A percentile compares a stretch with the other conserved stretches of the same genome.
phyloP scores from a whole-genome alignment of 2,797 vertebrate genomes.

The Philypnodon macrostomus region DNA sequence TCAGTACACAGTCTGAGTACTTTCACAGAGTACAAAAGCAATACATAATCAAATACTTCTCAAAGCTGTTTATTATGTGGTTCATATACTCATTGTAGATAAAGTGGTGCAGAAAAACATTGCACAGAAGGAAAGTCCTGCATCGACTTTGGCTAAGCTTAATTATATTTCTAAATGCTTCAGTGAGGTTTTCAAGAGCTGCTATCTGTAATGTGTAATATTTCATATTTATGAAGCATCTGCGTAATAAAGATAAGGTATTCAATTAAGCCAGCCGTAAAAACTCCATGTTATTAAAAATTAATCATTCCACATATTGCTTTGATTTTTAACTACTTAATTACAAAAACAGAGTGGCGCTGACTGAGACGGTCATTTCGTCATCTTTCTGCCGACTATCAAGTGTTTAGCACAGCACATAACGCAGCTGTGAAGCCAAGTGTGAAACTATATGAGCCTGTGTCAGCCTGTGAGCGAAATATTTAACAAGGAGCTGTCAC shows the following conservation, averaged over 20 bases:
- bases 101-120: conserved; percentile 36
- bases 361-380: conserved; percentile 34
- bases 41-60: conserved; percentile 18
- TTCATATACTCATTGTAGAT: conserved; percentile 62
- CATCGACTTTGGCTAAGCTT: conserved; percentile 72
- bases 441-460: conserved; percentile 15
- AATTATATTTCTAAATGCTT: conserved; percentile 90
- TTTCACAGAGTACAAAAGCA: conserved; percentile 3
- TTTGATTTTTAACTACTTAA: conserved; percentile 79
- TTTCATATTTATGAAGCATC: conserved; percentile 90
- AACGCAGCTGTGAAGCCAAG: conserved; percentile 28
- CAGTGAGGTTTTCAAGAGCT: conserved; percentile 84
- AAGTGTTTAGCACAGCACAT: conserved; percentile 57
- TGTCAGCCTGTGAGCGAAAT: background rate
- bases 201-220: conserved; percentile 86
- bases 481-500: background rate
- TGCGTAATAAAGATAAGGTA: conserved; percentile 92
- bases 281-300: conserved; percentile 83
- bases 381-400: conserved; percentile 38
- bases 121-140: conserved; percentile 36
- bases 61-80: conserved; percentile 62
- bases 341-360: conserved; percentile 66
- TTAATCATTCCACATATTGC: conserved; percentile 85
- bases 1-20: no score
- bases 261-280: conserved; percentile 85